phyloP scores from a whole-genome alignment of 2,797 vertebrate genomes.

The Crax fasciolata region DNA sequence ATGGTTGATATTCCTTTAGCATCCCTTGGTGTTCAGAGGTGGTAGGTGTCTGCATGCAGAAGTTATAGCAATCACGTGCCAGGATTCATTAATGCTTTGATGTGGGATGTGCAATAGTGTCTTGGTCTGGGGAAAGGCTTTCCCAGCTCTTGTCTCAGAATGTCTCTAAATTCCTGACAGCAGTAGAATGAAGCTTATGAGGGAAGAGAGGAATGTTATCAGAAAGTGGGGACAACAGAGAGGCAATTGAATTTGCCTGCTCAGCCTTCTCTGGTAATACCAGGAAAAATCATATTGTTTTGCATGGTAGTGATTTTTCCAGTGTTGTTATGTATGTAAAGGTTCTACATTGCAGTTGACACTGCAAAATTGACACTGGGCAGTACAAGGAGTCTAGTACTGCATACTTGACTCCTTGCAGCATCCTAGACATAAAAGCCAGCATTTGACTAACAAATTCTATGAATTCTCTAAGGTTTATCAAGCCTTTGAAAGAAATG shows the following conservation, averaged over 20 bases:
- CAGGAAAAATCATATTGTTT: neutral
- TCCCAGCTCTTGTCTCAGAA: constrained; percentile 30
- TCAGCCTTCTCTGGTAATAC: neutral
- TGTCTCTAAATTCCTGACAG: neutral
- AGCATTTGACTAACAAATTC: neutral
- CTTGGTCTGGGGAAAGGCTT: neutral
- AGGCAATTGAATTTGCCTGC: neutral
- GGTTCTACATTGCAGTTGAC: neutral
- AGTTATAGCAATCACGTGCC: neutral
- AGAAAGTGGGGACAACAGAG: neutral
- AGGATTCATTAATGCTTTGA: constrained; percentile 32
- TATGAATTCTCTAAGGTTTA: neutral
- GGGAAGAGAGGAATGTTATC: neutral
- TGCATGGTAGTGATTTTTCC: neutral
- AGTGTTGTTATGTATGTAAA: neutral
- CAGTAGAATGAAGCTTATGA: neutral
- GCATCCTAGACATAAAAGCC: neutral
- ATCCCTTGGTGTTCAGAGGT: constrained; percentile 11
- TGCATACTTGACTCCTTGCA: neutral
- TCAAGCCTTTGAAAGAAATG: neutral
- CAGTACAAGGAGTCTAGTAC: neutral
- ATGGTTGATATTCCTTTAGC: neutral
- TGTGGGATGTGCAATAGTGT: neutral
- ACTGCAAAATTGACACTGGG: neutral
- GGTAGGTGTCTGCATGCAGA: neutral